Percentiles rank a stretch among this genome's conserved stretches.
These are phyloP conservation scores for Haemorhous mexicanus DNA, from an alignment of 2,113 vertebrate species.

Conservation along the genomic window DNA sequence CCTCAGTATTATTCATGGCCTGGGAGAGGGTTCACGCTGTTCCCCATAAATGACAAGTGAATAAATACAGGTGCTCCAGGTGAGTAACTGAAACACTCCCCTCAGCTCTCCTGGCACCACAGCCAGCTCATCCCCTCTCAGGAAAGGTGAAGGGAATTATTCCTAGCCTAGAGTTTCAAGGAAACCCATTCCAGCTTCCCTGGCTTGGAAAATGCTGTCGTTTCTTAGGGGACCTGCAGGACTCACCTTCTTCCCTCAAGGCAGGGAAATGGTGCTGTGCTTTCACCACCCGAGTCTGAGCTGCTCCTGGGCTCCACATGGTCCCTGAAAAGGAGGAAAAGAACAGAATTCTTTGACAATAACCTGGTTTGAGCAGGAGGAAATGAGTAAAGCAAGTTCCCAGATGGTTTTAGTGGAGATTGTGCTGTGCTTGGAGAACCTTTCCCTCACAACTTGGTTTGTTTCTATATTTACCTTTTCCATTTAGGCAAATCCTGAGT, in stretches of 20 bases:
- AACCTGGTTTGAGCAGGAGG: neutral
- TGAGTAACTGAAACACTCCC: neutral
- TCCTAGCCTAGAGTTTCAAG: neutral
- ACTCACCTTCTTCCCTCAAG: neutral
- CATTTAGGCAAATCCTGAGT: neutral
- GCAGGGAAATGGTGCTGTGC: neutral
- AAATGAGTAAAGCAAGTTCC: neutral
- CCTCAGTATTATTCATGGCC: slow-evolving; percentile 19
- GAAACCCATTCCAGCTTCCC: neutral
- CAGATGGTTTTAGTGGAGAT: neutral
- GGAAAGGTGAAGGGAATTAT: neutral
- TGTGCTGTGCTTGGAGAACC: neutral
- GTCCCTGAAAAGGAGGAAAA: neutral
- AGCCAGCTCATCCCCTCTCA: neutral
- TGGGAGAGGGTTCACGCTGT: neutral
- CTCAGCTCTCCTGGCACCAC: neutral
- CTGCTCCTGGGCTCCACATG: neutral
- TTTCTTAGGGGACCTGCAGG: neutral
- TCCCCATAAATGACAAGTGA: neutral
- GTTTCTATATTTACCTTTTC: neutral
- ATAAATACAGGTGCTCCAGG: neutral
- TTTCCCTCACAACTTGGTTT: neutral
- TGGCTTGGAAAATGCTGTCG: neutral
- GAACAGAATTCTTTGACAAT: neutral
- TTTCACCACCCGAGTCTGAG: neutral